Evolutionary conservation across 2,113 vertebrate species (phyloP).

Genomic region (Planiliza haematocheilus): DNA sequence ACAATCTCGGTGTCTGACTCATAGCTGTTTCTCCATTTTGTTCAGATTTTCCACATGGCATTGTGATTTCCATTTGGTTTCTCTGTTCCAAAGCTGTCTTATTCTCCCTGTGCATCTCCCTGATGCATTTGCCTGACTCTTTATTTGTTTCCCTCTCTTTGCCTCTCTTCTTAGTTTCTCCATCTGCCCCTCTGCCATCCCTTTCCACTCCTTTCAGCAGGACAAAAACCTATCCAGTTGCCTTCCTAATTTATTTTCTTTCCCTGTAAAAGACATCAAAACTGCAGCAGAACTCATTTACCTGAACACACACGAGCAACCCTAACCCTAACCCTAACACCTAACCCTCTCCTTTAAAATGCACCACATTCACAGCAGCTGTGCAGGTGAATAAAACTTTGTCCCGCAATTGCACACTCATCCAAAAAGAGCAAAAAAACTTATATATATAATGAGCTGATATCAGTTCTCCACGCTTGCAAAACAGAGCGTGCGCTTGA

Average conservation of each 20-base stretch:
- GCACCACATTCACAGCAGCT: conserved; percentile 38
- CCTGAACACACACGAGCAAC: too few relatives aligned
- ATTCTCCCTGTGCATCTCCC: conserved; percentile 10
- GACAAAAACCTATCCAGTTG: not conserved
- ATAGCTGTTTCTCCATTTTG: conserved; percentile 19
- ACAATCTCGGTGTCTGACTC: conserved; percentile 7
- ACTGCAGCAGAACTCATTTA: too few relatives aligned
- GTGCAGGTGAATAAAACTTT: conserved; percentile 42
- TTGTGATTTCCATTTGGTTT: conserved; percentile 18
- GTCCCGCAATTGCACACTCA: conserved; percentile 21
- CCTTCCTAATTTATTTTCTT: not conserved
- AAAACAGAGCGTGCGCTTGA: conserved; percentile 10
- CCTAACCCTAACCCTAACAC: too few relatives aligned
- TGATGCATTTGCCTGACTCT: conserved; percentile 25
- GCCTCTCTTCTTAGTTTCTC: conserved; percentile 20
- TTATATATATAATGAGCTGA: conserved; percentile 45
- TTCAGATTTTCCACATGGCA: conserved; percentile 22
- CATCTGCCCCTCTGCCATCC: conserved; percentile 26
- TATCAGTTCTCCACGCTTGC: conserved; percentile 33
- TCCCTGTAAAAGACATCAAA: not conserved
- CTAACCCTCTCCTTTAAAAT: conserved; percentile 32
- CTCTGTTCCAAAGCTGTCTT: conserved; percentile 18
- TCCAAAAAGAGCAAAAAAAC: conserved; percentile 15
- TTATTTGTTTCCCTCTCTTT: conserved; percentile 20
- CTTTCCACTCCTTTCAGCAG: not conserved